A percentile compares a stretch with the other conserved stretches of the same genome.
phyloP scores from a whole-genome alignment of 2,888 invertebrate genomes.

The Drosophila kuntzei region DNA sequence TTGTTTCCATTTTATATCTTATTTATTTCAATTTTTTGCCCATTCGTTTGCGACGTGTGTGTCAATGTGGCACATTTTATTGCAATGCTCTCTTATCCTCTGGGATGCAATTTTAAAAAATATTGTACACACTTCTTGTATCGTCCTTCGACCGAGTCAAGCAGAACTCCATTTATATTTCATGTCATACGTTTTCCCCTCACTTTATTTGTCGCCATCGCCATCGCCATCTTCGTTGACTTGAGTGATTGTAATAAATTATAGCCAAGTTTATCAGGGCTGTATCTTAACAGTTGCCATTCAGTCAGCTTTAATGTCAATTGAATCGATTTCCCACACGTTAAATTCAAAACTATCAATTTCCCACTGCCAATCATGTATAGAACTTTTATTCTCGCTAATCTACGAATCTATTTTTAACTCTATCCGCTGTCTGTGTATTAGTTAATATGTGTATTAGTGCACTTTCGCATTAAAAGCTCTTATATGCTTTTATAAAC shows the following conservation, averaged over 20 bases:
- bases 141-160: slow-evolving; percentile 23
- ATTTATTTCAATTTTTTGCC: slow-evolving; percentile 78
- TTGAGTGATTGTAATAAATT: slow-evolving; percentile 79
- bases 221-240: slow-evolving; percentile 54
- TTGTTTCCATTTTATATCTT: slow-evolving; percentile 73
- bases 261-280: slow-evolving; percentile 60
- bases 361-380: neutral
- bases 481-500: neutral
- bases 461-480: neutral
- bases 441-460: neutral
- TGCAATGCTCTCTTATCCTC: slow-evolving; percentile 60
- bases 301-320: slow-evolving; percentile 38
- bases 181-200: slow-evolving; percentile 35
- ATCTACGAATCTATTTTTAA: neutral
- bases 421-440: neutral
- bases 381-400: too few species aligned
- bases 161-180: slow-evolving; percentile 58
- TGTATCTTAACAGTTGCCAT: slow-evolving; percentile 1
- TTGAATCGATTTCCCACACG: slow-evolving; percentile 24
- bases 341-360: neutral
- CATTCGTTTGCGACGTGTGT: slow-evolving; percentile 66
- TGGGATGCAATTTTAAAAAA: slow-evolving; percentile 78
- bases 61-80: slow-evolving; percentile 70
- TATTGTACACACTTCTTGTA: slow-evolving; percentile 58
- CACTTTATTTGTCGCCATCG: slow-evolving; percentile 21